Evolutionary conservation across 2,113 vertebrate species (phyloP).

Genomic region (Rafetus swinhoei): DNA sequence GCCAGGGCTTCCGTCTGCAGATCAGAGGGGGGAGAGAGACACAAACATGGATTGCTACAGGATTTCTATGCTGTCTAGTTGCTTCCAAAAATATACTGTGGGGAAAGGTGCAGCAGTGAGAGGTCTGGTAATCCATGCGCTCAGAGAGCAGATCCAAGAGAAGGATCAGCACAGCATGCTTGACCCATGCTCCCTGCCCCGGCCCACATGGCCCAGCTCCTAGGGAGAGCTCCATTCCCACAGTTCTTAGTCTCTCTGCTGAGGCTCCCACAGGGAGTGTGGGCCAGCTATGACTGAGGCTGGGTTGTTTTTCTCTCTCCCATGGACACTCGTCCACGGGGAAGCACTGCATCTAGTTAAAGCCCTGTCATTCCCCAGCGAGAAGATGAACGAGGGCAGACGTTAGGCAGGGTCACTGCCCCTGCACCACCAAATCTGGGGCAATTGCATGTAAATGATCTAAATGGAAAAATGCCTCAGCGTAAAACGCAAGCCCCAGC

Average conservation of each 20-base stretch:
- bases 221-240: no score
- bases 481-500: not conserved
- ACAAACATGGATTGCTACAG: not conserved
- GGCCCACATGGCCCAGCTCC: not conserved
- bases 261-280: not conserved
- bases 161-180: not conserved
- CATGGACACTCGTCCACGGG: not conserved
- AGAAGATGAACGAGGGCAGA: not conserved
- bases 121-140: rapidly evolving
- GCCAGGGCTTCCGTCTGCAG: not conserved
- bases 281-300: not conserved
- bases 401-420: not conserved
- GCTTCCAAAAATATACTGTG: not conserved
- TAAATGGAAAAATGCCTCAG: not conserved
- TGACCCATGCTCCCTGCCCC: not conserved
- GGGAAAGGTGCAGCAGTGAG: not conserved
- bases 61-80: not conserved
- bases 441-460: not conserved
- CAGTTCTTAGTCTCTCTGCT: not conserved
- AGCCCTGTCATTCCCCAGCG: not conserved
- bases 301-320: not conserved
- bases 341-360: not conserved
- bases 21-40: not conserved
- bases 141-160: not conserved
- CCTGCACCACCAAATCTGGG: not conserved